These are phyloP conservation scores for Diabrotica undecimpunctata DNA, from an alignment of 1,140 invertebrate genomes.

Conservation along the genomic window DNA sequence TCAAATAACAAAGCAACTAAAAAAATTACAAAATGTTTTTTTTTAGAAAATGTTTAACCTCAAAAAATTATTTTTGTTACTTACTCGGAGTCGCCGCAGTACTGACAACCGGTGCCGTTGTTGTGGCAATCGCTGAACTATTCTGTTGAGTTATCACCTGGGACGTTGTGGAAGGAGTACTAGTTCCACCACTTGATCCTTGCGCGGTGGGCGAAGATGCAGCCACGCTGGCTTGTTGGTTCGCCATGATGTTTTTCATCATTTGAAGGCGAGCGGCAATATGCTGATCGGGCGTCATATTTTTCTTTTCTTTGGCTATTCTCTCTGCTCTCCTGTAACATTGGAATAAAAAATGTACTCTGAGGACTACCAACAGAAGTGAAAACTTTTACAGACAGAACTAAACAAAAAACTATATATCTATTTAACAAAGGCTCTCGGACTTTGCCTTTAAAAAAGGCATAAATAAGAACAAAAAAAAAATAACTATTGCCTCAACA, in stretches of 20 bases:
- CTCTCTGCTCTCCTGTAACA: constrained; percentile 71
- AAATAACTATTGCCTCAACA: no score
- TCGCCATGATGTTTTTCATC: constrained; percentile 40
- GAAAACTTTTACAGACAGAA: no score
- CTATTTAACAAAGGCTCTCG: no score
- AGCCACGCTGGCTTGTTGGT: constrained; percentile 31
- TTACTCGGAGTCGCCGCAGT: constrained; percentile 44
- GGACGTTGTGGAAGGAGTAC: constrained; percentile 9
- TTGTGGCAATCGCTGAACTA: constrained; percentile 41
- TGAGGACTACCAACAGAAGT: no score
- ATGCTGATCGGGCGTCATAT: constrained; percentile 45
- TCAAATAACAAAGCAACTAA: no score
- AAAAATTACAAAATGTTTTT: no score
- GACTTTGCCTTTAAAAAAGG: no score
- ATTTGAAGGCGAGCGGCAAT: constrained; percentile 34
- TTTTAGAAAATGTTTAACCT: no score
- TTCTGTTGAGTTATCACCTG: constrained; percentile 21
- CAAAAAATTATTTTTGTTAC: neutral
- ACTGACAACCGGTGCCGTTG: constrained; percentile 41
- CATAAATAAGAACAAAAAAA: no score
- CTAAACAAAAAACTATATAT: no score
- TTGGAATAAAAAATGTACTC: neutral
- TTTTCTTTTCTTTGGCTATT: constrained; percentile 73
- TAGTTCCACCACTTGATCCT: constrained; percentile 8
- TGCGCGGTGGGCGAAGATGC: constrained; percentile 3